These are phyloP conservation scores for Euwallacea similis DNA, from an alignment of 1,140 invertebrate genomes.

Conservation along the genomic window DNA sequence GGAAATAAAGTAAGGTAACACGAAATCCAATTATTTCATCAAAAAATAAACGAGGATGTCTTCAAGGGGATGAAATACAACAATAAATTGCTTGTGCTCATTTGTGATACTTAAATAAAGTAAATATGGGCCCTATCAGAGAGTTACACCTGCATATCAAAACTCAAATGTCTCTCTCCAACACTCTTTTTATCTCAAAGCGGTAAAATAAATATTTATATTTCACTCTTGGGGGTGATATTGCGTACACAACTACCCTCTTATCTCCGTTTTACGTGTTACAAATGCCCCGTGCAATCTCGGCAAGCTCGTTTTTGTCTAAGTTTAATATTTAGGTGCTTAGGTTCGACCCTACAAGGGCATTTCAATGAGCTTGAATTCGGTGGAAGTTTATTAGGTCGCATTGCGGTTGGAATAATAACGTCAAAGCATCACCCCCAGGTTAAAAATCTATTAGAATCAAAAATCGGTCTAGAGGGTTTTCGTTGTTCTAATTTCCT, in stretches of 20 bases:
- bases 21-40: too few relatives aligned
- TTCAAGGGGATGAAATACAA: too few relatives aligned
- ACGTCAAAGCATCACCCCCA: neutral
- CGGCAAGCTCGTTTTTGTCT: constrained; percentile 14
- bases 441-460: too few relatives aligned
- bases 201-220: constrained; percentile 30
- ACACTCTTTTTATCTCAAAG: neutral
- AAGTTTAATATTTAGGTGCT: constrained; percentile 25
- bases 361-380: neutral
- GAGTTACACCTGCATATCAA: neutral
- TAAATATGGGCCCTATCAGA: too few relatives aligned
- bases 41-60: too few relatives aligned
- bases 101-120: too few relatives aligned
- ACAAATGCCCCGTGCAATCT: constrained; percentile 25
- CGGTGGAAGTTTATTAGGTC: neutral
- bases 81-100: too few relatives aligned
- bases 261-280: constrained; percentile 10
- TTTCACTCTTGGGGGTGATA: constrained; percentile 14
- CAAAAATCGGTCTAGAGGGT: too few relatives aligned
- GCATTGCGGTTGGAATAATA: neutral
- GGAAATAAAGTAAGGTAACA: too few relatives aligned
- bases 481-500: too few relatives aligned
- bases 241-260: constrained; percentile 19
- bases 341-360: neutral
- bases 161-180: neutral